Evolutionary conservation across 2,888 invertebrate species (phyloP), one percentile per base, ranked within the genome.

Genomic region (Drosophila nigricruria): DNA sequence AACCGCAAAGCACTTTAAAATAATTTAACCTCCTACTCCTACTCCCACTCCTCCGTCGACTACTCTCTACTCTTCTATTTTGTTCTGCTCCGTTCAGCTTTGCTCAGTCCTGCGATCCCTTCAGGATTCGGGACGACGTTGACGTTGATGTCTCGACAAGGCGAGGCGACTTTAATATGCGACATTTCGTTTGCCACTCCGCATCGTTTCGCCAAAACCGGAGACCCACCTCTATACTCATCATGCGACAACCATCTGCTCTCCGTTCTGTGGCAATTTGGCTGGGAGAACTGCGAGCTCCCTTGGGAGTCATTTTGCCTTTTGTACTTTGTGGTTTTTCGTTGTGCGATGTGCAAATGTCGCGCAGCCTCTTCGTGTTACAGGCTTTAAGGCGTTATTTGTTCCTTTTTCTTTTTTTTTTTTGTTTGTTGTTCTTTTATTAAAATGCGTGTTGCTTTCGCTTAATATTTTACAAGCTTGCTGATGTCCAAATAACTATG

Each of bases 1-100:
- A 86, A 79, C 81, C 82, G 69, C 77, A 78, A 78, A 87, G 82
- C 70, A 80, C 82, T 84, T 87, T 84, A 82, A 84, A 84, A 84
- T 87, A 84, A 84, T 84, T 84, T 87, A 66, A 62, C 69, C 57
- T 61, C 52, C 32, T 23, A 54, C 40, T 27, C 10, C 40, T 20
- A 16, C 61, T 58, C 49, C 20, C 20, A 40, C 30, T 25, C 2
- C 30, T 30, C 27, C 27, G 3, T 2, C n/a, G 5, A n/a, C n/a
- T 56, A 12, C 18, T 9, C 34, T 38, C 16, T 25, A 25, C 25
- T 54, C 36, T 23, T 25, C 54, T 20, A 34, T 38, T 53, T 27
- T 2, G 45, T 14, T 43, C 20, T 23, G 30, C 23, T 47, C 42
- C 40, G 32, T 14, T 49, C 40, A 23, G 38, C 23, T 52, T 8